A percentile compares a stretch with the other conserved stretches of the same genome.
These are phyloP conservation scores for Pycnonotus jocosus DNA, from an alignment of 2,113 vertebrate species.

Conservation along the genomic window DNA sequence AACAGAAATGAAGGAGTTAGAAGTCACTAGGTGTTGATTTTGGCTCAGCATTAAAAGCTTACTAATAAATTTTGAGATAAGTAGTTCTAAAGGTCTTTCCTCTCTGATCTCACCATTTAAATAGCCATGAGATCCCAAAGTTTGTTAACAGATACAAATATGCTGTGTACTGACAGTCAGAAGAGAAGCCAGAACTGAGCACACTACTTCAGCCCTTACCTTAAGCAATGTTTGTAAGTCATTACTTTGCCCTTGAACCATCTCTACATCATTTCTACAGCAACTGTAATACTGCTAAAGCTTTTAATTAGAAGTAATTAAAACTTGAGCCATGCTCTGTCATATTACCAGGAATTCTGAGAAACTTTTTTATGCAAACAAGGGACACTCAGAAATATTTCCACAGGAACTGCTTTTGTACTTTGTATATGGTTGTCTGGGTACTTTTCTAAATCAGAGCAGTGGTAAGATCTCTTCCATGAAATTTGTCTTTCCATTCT, in stretches of 20 bases:
- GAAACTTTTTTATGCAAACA: neutral
- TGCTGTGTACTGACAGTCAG: fast-evolving
- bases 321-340: neutral
- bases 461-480: neutral
- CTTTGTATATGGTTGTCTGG: neutral
- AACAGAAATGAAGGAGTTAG: neutral
- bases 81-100: neutral
- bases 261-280: neutral
- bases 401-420: neutral
- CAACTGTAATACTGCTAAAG: neutral
- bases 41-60: neutral
- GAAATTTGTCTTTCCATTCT: neutral
- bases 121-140: neutral
- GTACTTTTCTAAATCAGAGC: neutral
- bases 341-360: neutral
- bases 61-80: neutral
- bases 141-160: neutral
- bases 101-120: neutral
- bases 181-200: neutral
- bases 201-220: neutral
- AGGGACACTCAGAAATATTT: neutral
- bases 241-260: neutral
- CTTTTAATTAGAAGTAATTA: neutral
- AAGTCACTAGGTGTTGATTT: neutral
- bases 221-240: fast-evolving